Evolutionary conservation across 2,113 vertebrate genomes (phyloP).

Genomic region (Neodontobutis hainanensis): DNA sequence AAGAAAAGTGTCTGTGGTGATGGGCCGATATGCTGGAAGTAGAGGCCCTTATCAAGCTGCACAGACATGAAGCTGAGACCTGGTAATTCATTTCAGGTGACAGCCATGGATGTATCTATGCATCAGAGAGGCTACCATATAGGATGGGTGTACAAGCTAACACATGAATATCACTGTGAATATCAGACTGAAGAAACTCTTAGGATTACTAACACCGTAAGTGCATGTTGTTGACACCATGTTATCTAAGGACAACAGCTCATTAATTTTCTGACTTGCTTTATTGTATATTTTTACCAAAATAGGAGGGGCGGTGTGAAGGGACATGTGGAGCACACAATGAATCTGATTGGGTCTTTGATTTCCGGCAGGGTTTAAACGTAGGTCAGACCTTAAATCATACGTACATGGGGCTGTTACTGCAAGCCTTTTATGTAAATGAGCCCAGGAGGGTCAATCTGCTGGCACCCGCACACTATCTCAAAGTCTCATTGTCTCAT

Average conservation of each 20-base stretch:
- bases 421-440: slow-evolving; percentile 34
- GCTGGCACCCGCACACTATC: too few relatives aligned
- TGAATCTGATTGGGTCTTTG: slow-evolving; percentile 49
- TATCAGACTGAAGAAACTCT: slow-evolving; percentile 40
- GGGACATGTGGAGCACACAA: slow-evolving; percentile 22
- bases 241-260: slow-evolving; percentile 44
- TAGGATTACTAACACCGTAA: neutral
- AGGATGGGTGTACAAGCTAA: slow-evolving; percentile 11
- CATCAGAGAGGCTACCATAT: slow-evolving; percentile 25
- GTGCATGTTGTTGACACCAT: slow-evolving; percentile 24
- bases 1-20: slow-evolving; percentile 47
- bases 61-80: slow-evolving; percentile 65
- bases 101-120: slow-evolving; percentile 55
- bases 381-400: slow-evolving; percentile 52
- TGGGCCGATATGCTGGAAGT: slow-evolving; percentile 66
- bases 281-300: slow-evolving; percentile 39
- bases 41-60: slow-evolving; percentile 68
- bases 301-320: slow-evolving; percentile 47
- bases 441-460: neutral
- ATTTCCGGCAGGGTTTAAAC: slow-evolving; percentile 61
- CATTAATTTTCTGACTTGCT: slow-evolving; percentile 63
- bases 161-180: slow-evolving; percentile 33
- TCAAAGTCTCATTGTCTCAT: too few relatives aligned
- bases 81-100: slow-evolving; percentile 76
- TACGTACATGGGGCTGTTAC: neutral